phyloP scores from a whole-genome alignment of 2,113 vertebrate genomes.

The Meles meles region DNA sequence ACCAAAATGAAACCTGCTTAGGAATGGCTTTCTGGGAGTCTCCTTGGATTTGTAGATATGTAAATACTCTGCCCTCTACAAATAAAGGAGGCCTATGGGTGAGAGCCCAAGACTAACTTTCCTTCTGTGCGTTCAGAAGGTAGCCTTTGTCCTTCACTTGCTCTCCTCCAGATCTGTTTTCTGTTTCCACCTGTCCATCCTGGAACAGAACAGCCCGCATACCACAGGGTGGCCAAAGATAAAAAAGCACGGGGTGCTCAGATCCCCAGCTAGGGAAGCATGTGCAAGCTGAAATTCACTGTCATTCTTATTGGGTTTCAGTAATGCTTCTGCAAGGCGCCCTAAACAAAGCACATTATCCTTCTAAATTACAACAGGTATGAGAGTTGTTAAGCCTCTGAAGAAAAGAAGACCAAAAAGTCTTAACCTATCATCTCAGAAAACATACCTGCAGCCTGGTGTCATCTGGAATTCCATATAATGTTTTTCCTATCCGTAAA shows the following conservation, averaged over 20 bases:
- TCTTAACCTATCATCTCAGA: neutral
- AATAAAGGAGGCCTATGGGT: neutral
- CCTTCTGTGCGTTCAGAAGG: neutral
- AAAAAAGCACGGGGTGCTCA: neutral
- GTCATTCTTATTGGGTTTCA: neutral
- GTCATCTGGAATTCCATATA: rapidly evolving
- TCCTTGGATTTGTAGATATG: neutral
- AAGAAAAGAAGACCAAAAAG: neutral
- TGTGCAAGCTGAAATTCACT: neutral
- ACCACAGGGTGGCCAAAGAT: neutral
- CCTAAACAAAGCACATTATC: neutral
- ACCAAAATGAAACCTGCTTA: neutral
- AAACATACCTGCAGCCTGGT: slow-evolving; percentile 81
- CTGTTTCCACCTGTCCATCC: too few relatives aligned
- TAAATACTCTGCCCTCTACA: too few relatives aligned
- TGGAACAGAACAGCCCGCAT: rapidly evolving
- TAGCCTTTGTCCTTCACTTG: neutral
- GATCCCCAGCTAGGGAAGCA: rapidly evolving
- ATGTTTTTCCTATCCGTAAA: slow-evolving; percentile 26
- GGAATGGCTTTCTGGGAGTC: neutral
- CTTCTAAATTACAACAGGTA: neutral
- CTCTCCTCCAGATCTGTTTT: neutral
- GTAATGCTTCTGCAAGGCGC: neutral
- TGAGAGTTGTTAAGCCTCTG: neutral
- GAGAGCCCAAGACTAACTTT: neutral